Evolutionary conservation across 2,797 vertebrate species (phyloP), one percentile per base, ranked within the genome.

Genomic region (Amblyraja radiata): DNA sequence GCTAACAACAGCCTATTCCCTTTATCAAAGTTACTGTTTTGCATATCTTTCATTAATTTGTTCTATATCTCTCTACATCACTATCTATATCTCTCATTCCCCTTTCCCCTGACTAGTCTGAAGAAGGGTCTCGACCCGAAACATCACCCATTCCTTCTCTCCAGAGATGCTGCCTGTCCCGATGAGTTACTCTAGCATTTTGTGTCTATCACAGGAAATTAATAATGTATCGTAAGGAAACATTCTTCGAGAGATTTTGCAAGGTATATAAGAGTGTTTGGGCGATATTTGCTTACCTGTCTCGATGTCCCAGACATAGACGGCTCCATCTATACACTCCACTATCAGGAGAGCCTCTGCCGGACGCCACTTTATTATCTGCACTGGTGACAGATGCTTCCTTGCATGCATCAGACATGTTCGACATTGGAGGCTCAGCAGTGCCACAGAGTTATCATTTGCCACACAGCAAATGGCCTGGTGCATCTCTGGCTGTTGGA

Each of bases 251-350:
- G 61, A 68, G 28, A 88, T n/a, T 36, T 65, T 88, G n/a, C 14
- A 36, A 68, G 36, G 32, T 36, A 11, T n/a, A 14, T 88, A 88
- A 65, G 32, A 91, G 6, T 3, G 16, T 92, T 54, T 58, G 71
- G 39, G 71, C 25, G 2, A 74, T 46, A 18, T 76, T 92, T 73
- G 36, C 88, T 94, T 96, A 97, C 97, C 97, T 95, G 96, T 96
- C 95, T 97, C 97, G 94, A 96, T 95, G 93, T 97, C 97, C 97
- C 97, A 97, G 93, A 97, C 90, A 93, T 97, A 97, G 93, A 96
- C 95, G 0, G 97, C 96, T 93, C 96, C 95, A 13, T 97, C 96
- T 93, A 96, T 94, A 94, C 97, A 97, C 21, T 94, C 96, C 93
- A 97, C 96, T 90, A 97, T 94, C 65, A 97, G 93, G 77, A 97